Base-by-base conservation (phyloP, 2,888 invertebrate species). In the Gastracanthus pulcherrimus region DNA sequence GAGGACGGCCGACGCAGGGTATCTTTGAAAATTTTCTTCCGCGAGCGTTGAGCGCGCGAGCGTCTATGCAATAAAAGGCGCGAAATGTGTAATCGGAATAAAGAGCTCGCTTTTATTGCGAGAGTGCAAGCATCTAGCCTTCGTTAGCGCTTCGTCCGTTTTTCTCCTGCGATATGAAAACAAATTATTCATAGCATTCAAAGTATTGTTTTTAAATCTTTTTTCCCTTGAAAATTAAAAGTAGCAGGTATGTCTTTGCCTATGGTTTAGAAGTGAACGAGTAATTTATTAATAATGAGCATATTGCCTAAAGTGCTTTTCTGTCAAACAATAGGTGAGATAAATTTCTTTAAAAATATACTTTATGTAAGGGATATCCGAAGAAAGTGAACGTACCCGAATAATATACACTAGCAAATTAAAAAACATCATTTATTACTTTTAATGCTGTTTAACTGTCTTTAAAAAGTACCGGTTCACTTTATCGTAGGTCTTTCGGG, bases 51-150 rank as follows among this genome's bases (percentile, higher is more conserved):
- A 9, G 26, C 7, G 11, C 34, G 5, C 6, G 13, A 38, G 55
- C 55, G 23, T 31, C 45, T 45, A 60, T 69, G 80, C 71, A 75
- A 80, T 80, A 71, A 80, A 76, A 81, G 48, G 48, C 76, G 41
- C 77, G 45, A 64, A 75, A 45, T 26, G 78, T 75, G 81, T 66
- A 81, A 81, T 81, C 70, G 74, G 51, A 78, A 74, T 64, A 67
- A 70, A 74, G 78, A 66, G 76, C 9, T 4, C 62, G 29, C 34
- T 67, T 78, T 74, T 70, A 69, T 69, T 51, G 51, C 67, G 13
- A 41, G n/a, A 34, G 2, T 13, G 23, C 36, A 26, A 29, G 19
- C 23, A 11, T 36, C 13, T 55, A 31, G 7, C 36, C 55, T 60
- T 80, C 48, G 76, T 76, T 81, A 58, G 58, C n/a, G n/a, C 11